Conservation (phyloP, 2,113 vertebrate species). For the Falco punctatus region DNA sequence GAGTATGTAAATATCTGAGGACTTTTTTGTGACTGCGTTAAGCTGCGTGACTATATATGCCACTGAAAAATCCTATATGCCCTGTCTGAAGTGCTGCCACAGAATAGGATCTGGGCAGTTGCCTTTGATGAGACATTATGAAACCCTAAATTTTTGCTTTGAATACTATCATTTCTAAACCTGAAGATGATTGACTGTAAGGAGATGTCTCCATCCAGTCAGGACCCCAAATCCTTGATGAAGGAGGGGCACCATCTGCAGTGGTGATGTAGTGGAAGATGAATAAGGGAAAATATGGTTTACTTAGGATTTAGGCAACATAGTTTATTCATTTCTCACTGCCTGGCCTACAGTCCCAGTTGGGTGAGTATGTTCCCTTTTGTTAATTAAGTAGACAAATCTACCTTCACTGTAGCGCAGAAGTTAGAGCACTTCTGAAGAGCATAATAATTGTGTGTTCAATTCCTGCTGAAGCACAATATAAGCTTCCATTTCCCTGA, state of each 20-base stretch:
- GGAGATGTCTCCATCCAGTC: not conserved
- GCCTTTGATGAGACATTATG: not conserved
- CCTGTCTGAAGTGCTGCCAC: not conserved
- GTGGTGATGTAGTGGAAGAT: not conserved
- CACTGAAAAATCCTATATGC: not conserved
- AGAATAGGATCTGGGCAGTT: not conserved
- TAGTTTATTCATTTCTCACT: not conserved
- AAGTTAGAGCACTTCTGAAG: not conserved
- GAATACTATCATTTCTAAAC: not conserved
- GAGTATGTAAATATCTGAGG: not conserved
- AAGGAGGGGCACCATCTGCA: not conserved
- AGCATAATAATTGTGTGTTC: not conserved
- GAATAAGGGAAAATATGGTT: not conserved
- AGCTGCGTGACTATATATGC: not conserved
- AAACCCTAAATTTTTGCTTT: not conserved
- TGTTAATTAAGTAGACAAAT: not conserved
- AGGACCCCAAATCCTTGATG: not conserved
- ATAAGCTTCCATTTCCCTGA: not conserved
- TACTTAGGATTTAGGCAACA: not conserved
- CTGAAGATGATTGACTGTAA: not conserved
- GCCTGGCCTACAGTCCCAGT: fast-evolving
- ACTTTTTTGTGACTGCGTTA: not conserved
- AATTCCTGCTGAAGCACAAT: not conserved
- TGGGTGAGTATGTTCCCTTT: not conserved
- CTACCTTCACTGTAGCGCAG: not conserved